Base-by-base conservation (phyloP, 2,888 invertebrate genomes). In the Mythimna impura region DNA sequence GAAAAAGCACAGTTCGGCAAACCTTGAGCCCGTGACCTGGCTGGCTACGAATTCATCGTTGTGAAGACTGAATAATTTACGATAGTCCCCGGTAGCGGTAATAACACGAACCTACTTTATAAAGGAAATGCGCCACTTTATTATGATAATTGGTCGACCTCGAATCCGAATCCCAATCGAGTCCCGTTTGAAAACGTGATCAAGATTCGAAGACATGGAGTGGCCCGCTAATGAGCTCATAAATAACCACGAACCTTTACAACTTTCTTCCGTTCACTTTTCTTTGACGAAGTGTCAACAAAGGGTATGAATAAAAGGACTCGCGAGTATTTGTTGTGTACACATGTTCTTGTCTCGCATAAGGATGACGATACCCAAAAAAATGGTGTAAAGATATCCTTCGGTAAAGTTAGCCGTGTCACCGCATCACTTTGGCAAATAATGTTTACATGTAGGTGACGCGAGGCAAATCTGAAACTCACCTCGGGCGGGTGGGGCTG, bases 351-450 rank as follows among this genome's bases (percentile, higher is more conserved):
- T 78, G 60, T 76, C 76, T 57, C 57, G 57, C 43, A 75, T 62
- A 82, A 66, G 78, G 70, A 78, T 73, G 80, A 82, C 67, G 73
- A 78, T 78, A 79, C 71, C 77, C 74, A 79, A 85, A 86, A 43
- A 87, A 87, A 86, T 87, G 86, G 83, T 90, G 92, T 91, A 86
- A 89, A 89, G 89, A 89, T 91, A 91, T 91, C 91, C 88, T 87
- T 88, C 81, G 83, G 85, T 88, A 92, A 93, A 91, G 90, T 92
- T 91, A 89, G 89, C 87, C 90, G 87, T 92, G 93, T 94, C 94
- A 93, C 92, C 90, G 91, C 89, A 90, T 92, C 93, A 93, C 94
- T 94, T 93, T 92, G 89, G 88, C 92, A 93, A 94, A 94, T 94
- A 94, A 93, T 93, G 93, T 94, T 93, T 93, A 93, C 93, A 94